Conservation (phyloP, 2,888 invertebrate species). For the Hyposoter didymator region DNA sequence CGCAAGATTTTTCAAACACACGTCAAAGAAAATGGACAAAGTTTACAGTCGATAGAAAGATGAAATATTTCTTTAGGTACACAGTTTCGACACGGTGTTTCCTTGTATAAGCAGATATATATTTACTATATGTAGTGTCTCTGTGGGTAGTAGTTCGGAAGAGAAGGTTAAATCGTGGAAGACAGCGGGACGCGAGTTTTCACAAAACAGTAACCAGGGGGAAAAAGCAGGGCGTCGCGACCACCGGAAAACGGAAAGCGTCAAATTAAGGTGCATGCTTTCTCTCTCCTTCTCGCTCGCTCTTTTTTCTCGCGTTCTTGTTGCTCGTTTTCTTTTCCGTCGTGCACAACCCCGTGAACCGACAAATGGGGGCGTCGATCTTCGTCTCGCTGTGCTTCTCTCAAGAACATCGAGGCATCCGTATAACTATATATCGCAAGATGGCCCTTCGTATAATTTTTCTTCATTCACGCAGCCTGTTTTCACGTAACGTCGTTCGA, state of each 20-base stretch:
- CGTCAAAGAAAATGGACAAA: not conserved
- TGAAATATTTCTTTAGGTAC: not conserved
- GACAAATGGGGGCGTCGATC: conserved; percentile 67
- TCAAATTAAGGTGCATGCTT: conserved; percentile 70
- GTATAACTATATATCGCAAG: not conserved
- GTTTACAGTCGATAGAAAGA: not conserved
- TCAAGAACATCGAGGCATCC: conserved; percentile 36
- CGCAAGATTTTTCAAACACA: not conserved
- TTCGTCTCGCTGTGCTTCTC: conserved; percentile 68
- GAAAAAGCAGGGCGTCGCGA: conserved; percentile 67
- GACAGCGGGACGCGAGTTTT: conserved; percentile 23
- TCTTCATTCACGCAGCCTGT: conserved; percentile 63
- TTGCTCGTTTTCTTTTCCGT: conserved; percentile 34
- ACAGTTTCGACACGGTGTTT: not conserved
- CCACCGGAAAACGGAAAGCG: conserved; percentile 72
- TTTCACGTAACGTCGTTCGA: conserved; percentile 63
- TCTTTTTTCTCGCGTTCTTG: not conserved
- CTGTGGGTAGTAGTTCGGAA: conserved; percentile 19
- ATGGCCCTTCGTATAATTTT: conserved; percentile 51
- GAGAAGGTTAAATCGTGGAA: conserved; percentile 62
- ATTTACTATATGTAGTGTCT: not conserved
- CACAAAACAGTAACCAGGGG: conserved; percentile 40
- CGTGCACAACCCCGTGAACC: conserved; percentile 46
- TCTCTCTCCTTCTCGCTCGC: conserved; percentile 17
- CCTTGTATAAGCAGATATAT: not conserved